Conservation (phyloP, 2,797 vertebrate species). For the Eleutherodactylus coqui region DNA sequence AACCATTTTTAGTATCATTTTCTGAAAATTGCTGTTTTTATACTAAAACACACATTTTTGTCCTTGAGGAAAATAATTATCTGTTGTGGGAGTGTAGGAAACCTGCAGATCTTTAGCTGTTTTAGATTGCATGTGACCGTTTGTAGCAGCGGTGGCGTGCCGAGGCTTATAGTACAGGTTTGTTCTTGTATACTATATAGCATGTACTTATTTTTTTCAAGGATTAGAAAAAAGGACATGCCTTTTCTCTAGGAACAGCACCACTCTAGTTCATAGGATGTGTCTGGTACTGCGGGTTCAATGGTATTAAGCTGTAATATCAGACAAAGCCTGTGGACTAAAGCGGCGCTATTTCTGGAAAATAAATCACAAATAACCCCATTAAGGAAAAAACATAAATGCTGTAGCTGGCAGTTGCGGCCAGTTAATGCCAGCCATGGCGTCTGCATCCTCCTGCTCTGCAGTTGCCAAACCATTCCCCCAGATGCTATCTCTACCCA, state of each 20-base stretch:
- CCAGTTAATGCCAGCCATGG: too few species aligned
- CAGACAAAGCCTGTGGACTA: neutral
- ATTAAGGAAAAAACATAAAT: too few species aligned
- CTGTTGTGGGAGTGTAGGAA: neutral
- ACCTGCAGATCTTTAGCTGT: neutral
- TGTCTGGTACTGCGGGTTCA: neutral
- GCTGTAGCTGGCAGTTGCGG: too few species aligned
- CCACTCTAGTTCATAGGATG: neutral
- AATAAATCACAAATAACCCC: neutral
- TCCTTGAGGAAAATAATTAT: conserved; percentile 19
- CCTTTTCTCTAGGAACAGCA: neutral
- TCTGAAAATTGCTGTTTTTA: neutral
- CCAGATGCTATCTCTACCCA: too few species aligned
- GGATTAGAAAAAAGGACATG: neutral
- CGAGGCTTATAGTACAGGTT: neutral
- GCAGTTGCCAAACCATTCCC: too few species aligned
- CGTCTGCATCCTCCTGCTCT: too few species aligned
- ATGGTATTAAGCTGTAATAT: neutral
- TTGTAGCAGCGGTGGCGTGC: too few species aligned
- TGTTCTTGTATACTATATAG: neutral
- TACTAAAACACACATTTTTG: neutral
- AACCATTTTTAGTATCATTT: neutral
- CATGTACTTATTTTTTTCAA: neutral
- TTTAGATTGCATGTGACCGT: neutral
- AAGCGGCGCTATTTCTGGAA: neutral